These are phyloP conservation scores for Xerus inauris DNA, from an alignment of 2,113 vertebrate species.

Conservation along the genomic window DNA sequence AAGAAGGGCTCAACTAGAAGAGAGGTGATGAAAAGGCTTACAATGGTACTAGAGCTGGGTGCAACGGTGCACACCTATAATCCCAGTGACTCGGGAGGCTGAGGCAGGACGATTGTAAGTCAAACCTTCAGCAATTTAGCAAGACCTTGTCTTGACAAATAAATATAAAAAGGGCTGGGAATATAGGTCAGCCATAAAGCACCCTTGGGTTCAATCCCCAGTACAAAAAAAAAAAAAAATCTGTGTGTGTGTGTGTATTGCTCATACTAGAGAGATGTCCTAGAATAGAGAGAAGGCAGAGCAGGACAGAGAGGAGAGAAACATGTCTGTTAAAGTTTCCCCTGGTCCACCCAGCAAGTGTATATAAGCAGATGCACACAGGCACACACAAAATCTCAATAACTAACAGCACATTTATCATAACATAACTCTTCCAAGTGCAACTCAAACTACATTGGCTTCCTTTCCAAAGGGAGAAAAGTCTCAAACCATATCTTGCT, in stretches of 20 bases:
- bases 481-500: neutral
- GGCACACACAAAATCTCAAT: neutral
- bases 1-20: neutral
- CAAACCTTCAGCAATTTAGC: no score
- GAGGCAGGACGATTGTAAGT: no score
- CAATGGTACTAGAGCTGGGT: no score
- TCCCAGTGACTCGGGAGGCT: no score
- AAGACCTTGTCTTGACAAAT: no score
- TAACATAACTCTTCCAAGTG: neutral
- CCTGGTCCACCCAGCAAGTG: neutral
- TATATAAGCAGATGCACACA: neutral
- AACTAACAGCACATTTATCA: neutral
- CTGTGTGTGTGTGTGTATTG: no score
- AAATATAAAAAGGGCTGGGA: no score
- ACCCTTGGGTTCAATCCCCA: no score
- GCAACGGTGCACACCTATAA: no score
- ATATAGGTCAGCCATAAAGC: no score
- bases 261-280: neutral
- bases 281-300: fast-evolving
- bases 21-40: neutral
- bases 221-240: no score
- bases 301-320: neutral
- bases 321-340: neutral
- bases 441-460: neutral
- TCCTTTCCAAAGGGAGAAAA: neutral